These are phyloP conservation scores for Otolemur garnettii DNA, from an alignment of 2,113 vertebrate species.

Conservation along the genomic window DNA sequence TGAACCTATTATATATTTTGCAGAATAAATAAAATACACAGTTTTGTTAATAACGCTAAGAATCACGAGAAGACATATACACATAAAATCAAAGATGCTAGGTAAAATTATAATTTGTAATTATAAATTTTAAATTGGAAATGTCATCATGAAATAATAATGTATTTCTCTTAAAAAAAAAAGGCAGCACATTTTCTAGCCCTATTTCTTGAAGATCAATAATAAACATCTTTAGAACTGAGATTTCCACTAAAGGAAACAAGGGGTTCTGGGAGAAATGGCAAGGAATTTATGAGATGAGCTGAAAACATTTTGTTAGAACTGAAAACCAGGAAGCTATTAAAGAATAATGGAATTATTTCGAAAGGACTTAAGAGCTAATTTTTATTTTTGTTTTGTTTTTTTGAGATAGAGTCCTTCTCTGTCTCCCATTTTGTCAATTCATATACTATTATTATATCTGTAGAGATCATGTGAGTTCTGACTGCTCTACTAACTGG, in stretches of 20 bases:
- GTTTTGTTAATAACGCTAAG: conserved; percentile 29
- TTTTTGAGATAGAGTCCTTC: too few species aligned
- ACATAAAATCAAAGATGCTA: conserved; percentile 43
- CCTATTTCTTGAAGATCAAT: background rate
- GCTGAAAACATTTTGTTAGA: background rate
- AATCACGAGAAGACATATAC: conserved; percentile 1
- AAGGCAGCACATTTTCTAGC: background rate
- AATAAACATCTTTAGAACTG: background rate
- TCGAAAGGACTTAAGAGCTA: background rate
- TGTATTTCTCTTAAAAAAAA: background rate
- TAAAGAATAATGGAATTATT: background rate
- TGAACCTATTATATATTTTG: conserved; percentile 5
- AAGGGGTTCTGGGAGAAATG: background rate
- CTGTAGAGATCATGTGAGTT: background rate
- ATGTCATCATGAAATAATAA: background rate
- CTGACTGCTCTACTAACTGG: background rate
- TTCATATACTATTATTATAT: background rate
- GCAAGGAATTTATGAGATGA: background rate
- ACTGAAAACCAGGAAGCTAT: background rate
- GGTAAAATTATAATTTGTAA: conserved; percentile 38
- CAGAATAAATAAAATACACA: background rate
- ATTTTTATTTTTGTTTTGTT: background rate
- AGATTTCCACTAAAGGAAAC: background rate
- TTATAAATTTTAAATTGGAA: conserved; percentile 43
- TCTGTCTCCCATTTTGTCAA: background rate